Percentiles rank a stretch among this genome's conserved stretches.
Conservation (phyloP, 2,888 invertebrate genomes). For the Agrochola lychnidis region DNA sequence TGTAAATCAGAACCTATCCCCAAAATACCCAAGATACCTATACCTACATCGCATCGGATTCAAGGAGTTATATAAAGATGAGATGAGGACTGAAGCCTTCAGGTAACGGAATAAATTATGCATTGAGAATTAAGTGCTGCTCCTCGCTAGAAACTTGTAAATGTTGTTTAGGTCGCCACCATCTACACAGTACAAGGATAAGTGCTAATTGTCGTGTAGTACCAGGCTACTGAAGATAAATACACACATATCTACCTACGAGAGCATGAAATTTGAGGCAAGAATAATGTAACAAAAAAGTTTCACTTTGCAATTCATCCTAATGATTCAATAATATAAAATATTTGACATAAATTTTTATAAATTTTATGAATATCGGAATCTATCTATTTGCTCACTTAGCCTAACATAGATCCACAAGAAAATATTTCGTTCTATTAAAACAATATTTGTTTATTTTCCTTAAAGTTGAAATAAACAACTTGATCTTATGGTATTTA, state of each 20-base stretch:
- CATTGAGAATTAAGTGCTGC: background rate
- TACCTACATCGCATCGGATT: background rate
- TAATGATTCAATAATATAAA: no score
- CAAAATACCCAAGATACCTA: background rate
- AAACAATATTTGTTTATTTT: background rate
- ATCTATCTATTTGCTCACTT: background rate
- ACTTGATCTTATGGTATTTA: background rate
- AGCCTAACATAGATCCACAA: background rate
- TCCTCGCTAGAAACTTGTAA: conserved; percentile 3
- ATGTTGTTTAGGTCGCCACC: conserved; percentile 12
- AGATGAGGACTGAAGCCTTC: background rate
- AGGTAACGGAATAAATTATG: background rate
- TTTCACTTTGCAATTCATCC: background rate
- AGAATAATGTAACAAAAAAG: background rate
- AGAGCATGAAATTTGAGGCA: background rate
- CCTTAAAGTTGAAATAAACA: conserved; percentile 1
- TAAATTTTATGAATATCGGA: background rate
- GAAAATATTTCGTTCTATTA: background rate
- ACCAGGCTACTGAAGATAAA: background rate
- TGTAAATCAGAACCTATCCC: background rate
- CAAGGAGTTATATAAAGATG: no score
- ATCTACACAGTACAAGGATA: conserved; percentile 8
- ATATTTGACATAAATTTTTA: background rate
- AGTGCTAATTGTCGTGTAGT: conserved; percentile 6
- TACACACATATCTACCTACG: no score